These are phyloP conservation scores for Eupsilia transversa DNA, from an alignment of 2,888 invertebrate species.

Conservation along the genomic window DNA sequence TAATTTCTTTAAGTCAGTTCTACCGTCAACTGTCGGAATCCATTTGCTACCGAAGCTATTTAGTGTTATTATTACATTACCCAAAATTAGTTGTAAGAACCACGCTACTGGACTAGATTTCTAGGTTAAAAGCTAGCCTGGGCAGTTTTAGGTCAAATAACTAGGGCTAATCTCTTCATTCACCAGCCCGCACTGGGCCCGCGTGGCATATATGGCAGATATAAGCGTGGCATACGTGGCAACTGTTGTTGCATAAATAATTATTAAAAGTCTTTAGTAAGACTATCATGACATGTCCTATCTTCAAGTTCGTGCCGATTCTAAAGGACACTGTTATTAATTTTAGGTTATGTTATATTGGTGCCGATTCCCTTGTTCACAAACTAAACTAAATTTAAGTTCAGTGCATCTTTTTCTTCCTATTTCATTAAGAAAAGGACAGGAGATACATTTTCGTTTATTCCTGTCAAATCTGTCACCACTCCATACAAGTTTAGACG, in stretches of 20 bases:
- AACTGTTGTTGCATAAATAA: no score
- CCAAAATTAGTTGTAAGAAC: slow-evolving; percentile 21
- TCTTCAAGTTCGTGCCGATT: background rate
- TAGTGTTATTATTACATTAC: slow-evolving; percentile 39
- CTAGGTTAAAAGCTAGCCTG: slow-evolving; percentile 17
- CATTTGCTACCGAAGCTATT: slow-evolving; percentile 26
- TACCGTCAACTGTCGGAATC: background rate
- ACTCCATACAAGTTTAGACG: no score
- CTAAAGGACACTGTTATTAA: background rate
- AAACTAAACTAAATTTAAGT: no score
- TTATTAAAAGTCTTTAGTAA: no score
- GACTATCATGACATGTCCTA: background rate
- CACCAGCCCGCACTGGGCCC: no score
- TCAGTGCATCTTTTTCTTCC: no score
- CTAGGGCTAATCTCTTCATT: background rate
- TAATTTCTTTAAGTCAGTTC: slow-evolving; percentile 11
- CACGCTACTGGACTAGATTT: slow-evolving; percentile 23
- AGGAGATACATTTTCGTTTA: no score
- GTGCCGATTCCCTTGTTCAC: no score
- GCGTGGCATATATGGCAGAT: no score
- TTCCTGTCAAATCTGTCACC: no score
- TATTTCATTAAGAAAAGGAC: no score
- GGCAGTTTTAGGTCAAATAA: slow-evolving; percentile 27
- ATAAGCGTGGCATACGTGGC: no score
- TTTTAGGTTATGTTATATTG: background rate